A percentile compares a stretch with the other conserved stretches of the same genome.
These are phyloP conservation scores for Lasiommata megera DNA, from an alignment of 2,888 invertebrate species.

Conservation along the genomic window DNA sequence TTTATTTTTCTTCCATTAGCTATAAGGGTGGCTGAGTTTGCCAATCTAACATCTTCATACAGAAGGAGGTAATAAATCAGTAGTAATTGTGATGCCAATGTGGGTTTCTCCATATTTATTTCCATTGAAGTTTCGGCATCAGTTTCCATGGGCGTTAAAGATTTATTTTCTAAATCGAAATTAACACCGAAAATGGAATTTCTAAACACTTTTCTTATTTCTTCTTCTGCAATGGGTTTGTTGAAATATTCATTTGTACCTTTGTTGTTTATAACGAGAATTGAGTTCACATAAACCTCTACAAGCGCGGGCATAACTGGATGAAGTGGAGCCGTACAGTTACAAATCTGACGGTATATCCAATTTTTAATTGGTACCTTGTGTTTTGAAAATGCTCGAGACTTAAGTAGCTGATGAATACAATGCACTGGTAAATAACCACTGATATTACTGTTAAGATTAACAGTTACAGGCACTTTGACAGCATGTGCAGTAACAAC, in stretches of 20 bases:
- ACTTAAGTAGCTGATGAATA: constrained; percentile 96
- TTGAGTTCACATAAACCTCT: constrained; percentile 96
- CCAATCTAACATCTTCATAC: constrained; percentile 94
- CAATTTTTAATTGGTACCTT: constrained; percentile 97
- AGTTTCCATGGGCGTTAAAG: constrained; percentile 76
- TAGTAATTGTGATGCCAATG: constrained; percentile 92
- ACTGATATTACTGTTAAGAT: constrained; percentile 92
- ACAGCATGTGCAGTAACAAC: constrained; percentile 97
- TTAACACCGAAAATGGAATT: constrained; percentile 89
- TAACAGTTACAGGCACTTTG: constrained; percentile 95
- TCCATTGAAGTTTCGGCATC: constrained; percentile 78
- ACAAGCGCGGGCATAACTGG: constrained; percentile 95
- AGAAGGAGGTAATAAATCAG: constrained; percentile 94
- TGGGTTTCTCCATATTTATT: constrained; percentile 82
- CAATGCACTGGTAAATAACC: constrained; percentile 98
- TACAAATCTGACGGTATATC: constrained; percentile 97
- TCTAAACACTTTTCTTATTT: constrained; percentile 91
- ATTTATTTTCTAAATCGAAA: constrained; percentile 82
- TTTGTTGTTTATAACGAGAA: constrained; percentile 86
- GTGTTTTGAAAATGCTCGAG: constrained; percentile 96
- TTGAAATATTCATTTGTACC: constrained; percentile 90
- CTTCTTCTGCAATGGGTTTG: constrained; percentile 94
- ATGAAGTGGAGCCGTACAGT: constrained; percentile 94
- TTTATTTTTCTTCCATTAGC: constrained; percentile 88
- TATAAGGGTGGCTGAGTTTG: constrained; percentile 85